Conservation (phyloP, 2,888 invertebrate species). For the Parapristionchus giblindavisi region DNA sequence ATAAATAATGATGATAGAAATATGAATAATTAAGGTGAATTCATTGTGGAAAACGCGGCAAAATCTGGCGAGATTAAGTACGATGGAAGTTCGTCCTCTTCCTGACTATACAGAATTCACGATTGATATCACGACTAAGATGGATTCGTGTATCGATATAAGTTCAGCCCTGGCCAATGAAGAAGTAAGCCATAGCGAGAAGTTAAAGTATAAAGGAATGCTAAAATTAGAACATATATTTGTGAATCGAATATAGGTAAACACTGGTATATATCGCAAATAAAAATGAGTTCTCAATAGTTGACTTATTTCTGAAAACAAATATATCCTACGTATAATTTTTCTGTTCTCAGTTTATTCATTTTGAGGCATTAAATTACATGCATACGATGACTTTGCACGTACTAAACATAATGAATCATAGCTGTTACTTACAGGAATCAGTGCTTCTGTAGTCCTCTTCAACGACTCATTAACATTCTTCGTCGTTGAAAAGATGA, state of each 20-base stretch:
- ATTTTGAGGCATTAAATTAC: too few relatives aligned
- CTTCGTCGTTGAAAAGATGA: background rate
- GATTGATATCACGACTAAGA: conserved; percentile 37
- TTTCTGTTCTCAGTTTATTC: background rate
- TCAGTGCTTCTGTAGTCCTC: conserved; percentile 46
- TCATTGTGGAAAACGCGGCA: conserved; percentile 35
- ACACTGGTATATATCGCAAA: too few relatives aligned
- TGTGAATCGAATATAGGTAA: background rate
- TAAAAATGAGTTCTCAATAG: too few relatives aligned
- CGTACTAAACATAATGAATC: too few relatives aligned
- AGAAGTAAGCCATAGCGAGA: conserved; percentile 7
- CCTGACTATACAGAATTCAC: conserved; percentile 38
- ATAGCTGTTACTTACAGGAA: conserved; percentile 44
- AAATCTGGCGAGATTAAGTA: conserved; percentile 25
- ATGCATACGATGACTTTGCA: too few relatives aligned
- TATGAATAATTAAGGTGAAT: conserved; percentile 19
- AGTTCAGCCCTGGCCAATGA: conserved; percentile 47
- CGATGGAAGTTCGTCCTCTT: conserved; percentile 30
- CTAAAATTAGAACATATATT: background rate
- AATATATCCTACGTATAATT: background rate
- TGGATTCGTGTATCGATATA: conserved; percentile 58
- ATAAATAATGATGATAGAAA: background rate
- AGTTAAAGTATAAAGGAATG: background rate
- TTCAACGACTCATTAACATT: background rate
- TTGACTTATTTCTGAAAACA: background rate